Percentiles rank a stretch among this genome's conserved stretches.
Conservation (phyloP, 2,888 invertebrate genomes). For the Acrocera orbiculus region DNA sequence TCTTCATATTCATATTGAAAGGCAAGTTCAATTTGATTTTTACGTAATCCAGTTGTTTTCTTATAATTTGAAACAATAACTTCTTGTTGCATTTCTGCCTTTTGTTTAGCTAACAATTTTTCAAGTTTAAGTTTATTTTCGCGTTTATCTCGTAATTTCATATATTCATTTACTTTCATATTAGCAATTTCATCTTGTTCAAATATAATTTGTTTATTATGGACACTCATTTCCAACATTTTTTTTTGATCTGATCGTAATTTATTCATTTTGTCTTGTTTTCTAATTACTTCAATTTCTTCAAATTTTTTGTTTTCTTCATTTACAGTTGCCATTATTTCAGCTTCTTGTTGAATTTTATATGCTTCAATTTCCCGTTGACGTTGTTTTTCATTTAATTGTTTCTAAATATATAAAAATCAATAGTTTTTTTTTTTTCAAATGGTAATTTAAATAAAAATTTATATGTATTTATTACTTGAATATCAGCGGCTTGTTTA, state of each 20-base stretch:
- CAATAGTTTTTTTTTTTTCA: not conserved
- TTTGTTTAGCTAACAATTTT: conserved; percentile 22
- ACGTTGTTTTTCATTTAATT: conserved; percentile 9
- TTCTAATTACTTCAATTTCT: conserved; percentile 19
- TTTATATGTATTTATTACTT: conserved; percentile 3
- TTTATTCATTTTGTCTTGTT: conserved; percentile 20
- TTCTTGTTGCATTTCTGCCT: conserved; percentile 26
- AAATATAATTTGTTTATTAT: conserved; percentile 25
- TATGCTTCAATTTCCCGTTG: conserved; percentile 26
- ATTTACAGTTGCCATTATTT: conserved; percentile 22
- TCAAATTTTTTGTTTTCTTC: conserved; percentile 23
- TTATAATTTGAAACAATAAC: conserved; percentile 22
- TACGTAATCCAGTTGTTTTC: conserved; percentile 21
- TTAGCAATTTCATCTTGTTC: conserved; percentile 28
- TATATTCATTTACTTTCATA: conserved; percentile 26
- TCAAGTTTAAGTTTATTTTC: conserved; percentile 23
- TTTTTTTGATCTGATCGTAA: conserved; percentile 25
- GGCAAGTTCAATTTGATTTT: conserved; percentile 22
- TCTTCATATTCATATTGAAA: conserved; percentile 26
- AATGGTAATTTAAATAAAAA: not conserved
- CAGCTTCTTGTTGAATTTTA: conserved; percentile 25
- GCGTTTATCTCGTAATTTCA: conserved; percentile 24
- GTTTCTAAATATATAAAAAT: not conserved
- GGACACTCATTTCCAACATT: conserved; percentile 23
- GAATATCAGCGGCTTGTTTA: conserved; percentile 26